Evolutionary conservation across 1,140 invertebrate species (phyloP), one percentile per base, ranked within the genome.

Genomic region (Manduca sexta): DNA sequence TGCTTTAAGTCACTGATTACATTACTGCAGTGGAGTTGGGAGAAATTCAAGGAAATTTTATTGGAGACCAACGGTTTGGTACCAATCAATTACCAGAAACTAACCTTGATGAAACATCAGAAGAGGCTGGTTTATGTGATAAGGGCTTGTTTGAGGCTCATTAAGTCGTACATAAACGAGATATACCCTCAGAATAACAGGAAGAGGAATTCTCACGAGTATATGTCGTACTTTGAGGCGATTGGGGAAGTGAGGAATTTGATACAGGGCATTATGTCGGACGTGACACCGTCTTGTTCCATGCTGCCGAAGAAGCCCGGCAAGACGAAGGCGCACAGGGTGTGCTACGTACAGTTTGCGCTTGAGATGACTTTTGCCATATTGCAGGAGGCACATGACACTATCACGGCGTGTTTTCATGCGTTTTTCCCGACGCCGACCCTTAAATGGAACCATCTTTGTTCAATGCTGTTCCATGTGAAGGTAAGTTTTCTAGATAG

Each of bases 371-470:
- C 89, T 0, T 86, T 87, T 18, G 89, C 90, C 30, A 93, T 98
- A 47, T 81, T 98, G 10, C 93, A 95, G 18, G 96, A 98, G 69
- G 96, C 95, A 64, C 95, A 98, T 63, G 89, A 92, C 44, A 97
- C 96, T 7, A 97, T 98, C 74, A 93, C 96, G 2, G 88, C 92
- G 2, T 98, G 97, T 79, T 98, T 97, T 70, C 95, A 98, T 84
- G 95, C 95, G 0, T 98, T 98, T 86, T 98, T 97, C 86, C 97
- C 97, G 0, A 98, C 96, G 1, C 93, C 94, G 0, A 92, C 91
- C 48, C 86, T 98, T 13, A 98, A 98, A 75, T 98, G 97, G 97
- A 92, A 92, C 48, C 94, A 94, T 68, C 78, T 98, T 0, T 97
- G 96, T 84, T 94, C 97, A 70, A 79, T 98, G 11, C 85, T 98